These are phyloP conservation scores for Vimba vimba DNA, from an alignment of 2,113 vertebrate genomes.

Conservation along the genomic window DNA sequence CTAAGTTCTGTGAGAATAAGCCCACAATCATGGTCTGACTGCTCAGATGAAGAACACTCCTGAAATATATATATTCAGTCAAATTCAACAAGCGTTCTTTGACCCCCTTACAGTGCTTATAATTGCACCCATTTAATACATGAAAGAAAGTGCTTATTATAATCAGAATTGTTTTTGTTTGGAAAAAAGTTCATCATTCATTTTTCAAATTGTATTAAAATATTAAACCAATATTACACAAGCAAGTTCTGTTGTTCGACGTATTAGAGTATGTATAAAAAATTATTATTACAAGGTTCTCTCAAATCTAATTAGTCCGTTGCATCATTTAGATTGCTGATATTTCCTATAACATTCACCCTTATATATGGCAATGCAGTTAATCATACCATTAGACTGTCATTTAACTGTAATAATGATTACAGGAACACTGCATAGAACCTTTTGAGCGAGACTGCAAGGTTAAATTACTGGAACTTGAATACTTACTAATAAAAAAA, in stretches of 20 bases:
- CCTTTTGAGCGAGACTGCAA: not conserved
- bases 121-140: not conserved
- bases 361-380: too few species aligned
- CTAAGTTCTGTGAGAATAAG: not conserved
- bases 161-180: not conserved
- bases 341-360: too few species aligned
- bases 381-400: not conserved
- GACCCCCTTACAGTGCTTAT: not conserved
- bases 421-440: not conserved
- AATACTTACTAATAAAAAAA: not conserved
- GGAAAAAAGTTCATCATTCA: not conserved
- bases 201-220: not conserved
- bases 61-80: not conserved
- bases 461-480: not conserved
- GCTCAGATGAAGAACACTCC: constrained; percentile 4
- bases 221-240: too few species aligned
- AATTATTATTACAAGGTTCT: too few species aligned
- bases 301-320: too few species aligned
- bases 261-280: too few species aligned
- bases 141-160: not conserved
- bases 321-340: too few species aligned
- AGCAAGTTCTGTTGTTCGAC: too few species aligned
- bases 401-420: not conserved
- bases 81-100: not conserved
- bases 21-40: constrained; percentile 7